Conservation (phyloP, 2,888 invertebrate species). For the Empis stercorea region DNA sequence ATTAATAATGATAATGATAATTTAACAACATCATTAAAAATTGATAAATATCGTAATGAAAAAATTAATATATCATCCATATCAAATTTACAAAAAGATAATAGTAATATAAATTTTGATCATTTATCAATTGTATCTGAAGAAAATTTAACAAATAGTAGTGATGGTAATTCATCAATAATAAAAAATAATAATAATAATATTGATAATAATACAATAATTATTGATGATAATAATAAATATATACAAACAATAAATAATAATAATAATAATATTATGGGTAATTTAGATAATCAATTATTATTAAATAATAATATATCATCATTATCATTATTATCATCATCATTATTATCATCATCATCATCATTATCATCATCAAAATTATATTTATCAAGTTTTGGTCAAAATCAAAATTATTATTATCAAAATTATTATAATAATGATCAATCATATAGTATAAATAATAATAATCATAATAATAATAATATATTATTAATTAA, state of each 20-base stretch:
- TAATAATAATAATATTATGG: too few relatives aligned
- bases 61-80: too few relatives aligned
- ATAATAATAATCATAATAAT: too few relatives aligned
- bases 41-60: constrained; percentile 11
- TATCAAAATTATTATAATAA: constrained; percentile 9
- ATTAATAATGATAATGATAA: constrained; percentile 3
- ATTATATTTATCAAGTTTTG: too few relatives aligned
- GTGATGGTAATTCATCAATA: constrained; percentile 19
- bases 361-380: too few relatives aligned
- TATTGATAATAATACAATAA: not conserved
- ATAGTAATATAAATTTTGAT: constrained; percentile 45
- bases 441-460: constrained; percentile 12
- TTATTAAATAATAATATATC: too few relatives aligned
- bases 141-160: constrained; percentile 41
- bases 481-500: constrained; percentile 23
- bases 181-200: constrained; percentile 16
- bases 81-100: constrained; percentile 6
- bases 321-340: too few relatives aligned
- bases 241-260: too few relatives aligned
- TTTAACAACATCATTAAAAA: constrained; percentile 3
- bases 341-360: too few relatives aligned
- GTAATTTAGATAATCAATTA: too few relatives aligned
- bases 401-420: constrained; percentile 4
- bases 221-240: too few relatives aligned
- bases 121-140: constrained; percentile 66